Base-by-base conservation (phyloP, 2,113 vertebrate species). In the Podarcis cretensis region DNA sequence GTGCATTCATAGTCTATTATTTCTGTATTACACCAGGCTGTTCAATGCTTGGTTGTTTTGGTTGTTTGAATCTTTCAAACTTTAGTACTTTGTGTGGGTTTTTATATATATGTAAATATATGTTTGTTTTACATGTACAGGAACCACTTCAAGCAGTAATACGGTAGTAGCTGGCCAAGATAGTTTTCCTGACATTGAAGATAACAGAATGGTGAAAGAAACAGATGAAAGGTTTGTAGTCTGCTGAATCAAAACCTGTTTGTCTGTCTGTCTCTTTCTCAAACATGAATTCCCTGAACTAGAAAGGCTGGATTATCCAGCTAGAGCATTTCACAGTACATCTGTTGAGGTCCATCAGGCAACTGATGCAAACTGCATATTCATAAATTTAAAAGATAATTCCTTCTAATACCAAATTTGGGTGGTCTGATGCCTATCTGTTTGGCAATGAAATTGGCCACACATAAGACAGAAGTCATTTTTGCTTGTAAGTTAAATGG, bases 61-160 rank as follows among this genome's bases (percentile, higher is more conserved):
- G 30, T 81, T 25, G 8, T 66, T 78, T 75, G 35, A 21, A 30
- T 13, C 9, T 80, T 63, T 84, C 13, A 59, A 37, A 35, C 40
- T 2, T 63, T 43, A 81, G 65, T 23, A 2, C 69, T 4, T 94
- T 82, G 86, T 74, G 48, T 54, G 48, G 2, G 32, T 63, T 86
- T 69, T 35, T 54, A 43, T 32, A 32, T 59, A 83, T 14, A 30
- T 68, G 10, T 66, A 66, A 84, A 73, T 12, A 54, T 83, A 74
- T 20, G 66, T 65, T 95, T 43, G 25, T 12, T 43, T 94, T 83
- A 88, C 68, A 2, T 57, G 4, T 35, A 48, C 90, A 99, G 99
- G 99, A 87, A 99, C 99, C 84, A 99, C 99, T 0, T 99, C 99
- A 37, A 99, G 99, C 96, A 99, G 98, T 89, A 99, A 99, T 87